These are phyloP conservation scores for Zaprionus nigranus DNA, from an alignment of 1,140 invertebrate species.

Conservation along the genomic window DNA sequence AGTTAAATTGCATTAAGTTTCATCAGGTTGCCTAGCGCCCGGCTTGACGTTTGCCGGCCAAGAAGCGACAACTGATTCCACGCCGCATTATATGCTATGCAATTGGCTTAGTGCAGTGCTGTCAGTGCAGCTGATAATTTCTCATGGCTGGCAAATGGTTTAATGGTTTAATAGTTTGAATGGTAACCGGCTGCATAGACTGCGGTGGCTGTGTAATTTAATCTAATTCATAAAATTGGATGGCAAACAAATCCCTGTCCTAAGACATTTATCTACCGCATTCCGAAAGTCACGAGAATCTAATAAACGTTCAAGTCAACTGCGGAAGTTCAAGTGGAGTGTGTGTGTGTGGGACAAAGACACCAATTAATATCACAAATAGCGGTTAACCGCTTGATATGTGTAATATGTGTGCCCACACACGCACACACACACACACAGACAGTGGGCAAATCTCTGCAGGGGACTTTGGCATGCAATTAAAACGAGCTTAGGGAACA, in stretches of 20 bases:
- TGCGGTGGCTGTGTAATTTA: slow-evolving; percentile 11
- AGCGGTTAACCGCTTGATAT: slow-evolving; percentile 67
- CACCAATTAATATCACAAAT: slow-evolving; percentile 77
- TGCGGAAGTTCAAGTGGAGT: slow-evolving; percentile 24
- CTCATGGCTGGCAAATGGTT: slow-evolving; percentile 18
- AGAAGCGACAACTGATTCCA: not conserved
- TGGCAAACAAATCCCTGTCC: slow-evolving; percentile 5
- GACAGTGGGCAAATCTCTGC: slow-evolving; percentile 44
- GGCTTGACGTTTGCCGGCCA: not conserved
- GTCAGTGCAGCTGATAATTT: slow-evolving; percentile 20
- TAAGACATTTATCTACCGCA: slow-evolving; percentile 36
- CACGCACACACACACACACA: no score
- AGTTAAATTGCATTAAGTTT: slow-evolving; percentile 8
- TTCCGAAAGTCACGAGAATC: slow-evolving; percentile 36
- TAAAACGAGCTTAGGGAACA: slow-evolving; percentile 63
- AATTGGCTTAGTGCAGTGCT: slow-evolving; percentile 8
- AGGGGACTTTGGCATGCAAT: slow-evolving; percentile 54
- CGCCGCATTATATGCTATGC: not conserved
- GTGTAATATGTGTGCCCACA: slow-evolving; percentile 27
- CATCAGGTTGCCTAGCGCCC: no score
- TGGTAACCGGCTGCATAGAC: not conserved
- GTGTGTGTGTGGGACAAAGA: slow-evolving; percentile 43
- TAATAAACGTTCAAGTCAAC: slow-evolving; percentile 41
- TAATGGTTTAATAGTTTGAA: slow-evolving; percentile 4
- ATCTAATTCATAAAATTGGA: slow-evolving; percentile 17